phyloP scores from a whole-genome alignment of 2,888 invertebrate species.

The Tiliacea citrago region DNA sequence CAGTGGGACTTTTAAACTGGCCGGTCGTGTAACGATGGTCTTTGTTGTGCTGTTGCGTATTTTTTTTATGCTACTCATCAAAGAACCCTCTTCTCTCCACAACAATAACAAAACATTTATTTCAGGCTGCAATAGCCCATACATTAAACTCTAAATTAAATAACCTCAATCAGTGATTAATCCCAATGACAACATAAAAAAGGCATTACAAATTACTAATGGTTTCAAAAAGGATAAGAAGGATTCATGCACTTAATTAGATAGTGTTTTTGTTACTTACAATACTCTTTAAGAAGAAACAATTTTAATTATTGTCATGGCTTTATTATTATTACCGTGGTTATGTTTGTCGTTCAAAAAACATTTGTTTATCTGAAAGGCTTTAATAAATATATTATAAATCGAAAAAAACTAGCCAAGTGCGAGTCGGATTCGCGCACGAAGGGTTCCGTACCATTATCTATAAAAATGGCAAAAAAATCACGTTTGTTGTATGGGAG shows the following conservation, averaged over 20 bases:
- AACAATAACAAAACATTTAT: neutral
- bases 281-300: neutral
- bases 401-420: no score
- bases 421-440: no score
- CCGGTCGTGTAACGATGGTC: neutral
- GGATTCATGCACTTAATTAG: neutral
- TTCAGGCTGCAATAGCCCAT: neutral
- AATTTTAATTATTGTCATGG: neutral
- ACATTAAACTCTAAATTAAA: neutral
- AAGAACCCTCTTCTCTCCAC: neutral
- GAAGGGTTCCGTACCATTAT: no score
- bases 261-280: neutral
- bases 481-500: no score
- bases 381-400: neutral
- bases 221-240: neutral
- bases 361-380: neutral
- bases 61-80: neutral
- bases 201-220: neutral
- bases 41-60: neutral
- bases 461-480: no score
- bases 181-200: neutral
- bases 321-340: no score
- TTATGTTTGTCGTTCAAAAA: neutral
- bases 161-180: neutral
- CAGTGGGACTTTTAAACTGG: slow-evolving; percentile 22